Evolutionary conservation across 2,113 vertebrate species (phyloP).

Genomic region (Chlamydotis undulata): DNA sequence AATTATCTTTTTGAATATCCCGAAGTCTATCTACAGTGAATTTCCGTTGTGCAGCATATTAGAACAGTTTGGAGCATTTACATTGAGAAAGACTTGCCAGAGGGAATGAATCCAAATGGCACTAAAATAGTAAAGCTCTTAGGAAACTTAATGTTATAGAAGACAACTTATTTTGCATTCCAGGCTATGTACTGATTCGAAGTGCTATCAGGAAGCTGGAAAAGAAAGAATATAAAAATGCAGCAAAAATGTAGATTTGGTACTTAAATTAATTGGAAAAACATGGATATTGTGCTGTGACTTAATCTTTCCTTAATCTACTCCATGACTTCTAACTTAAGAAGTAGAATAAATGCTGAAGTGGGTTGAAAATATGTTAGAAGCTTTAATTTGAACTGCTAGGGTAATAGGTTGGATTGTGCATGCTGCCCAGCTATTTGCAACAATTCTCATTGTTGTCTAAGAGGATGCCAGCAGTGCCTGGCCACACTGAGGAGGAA

Average conservation of each 20-base stretch:
- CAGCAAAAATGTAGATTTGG: slow-evolving; percentile 4
- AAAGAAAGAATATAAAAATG: background rate
- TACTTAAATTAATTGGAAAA: slow-evolving; percentile 36
- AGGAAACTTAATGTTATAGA: slow-evolving; percentile 29
- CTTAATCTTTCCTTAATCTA: slow-evolving; percentile 13
- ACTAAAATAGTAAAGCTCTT: slow-evolving; percentile 29
- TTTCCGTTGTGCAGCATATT: background rate
- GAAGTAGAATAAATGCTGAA: slow-evolving; percentile 10
- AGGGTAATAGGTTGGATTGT: background rate
- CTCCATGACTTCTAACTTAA: background rate
- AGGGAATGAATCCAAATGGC: slow-evolving; percentile 47
- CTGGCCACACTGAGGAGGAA: background rate
- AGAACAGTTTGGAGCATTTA: slow-evolving; percentile 48
- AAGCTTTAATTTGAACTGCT: slow-evolving; percentile 13
- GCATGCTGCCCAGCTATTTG: background rate
- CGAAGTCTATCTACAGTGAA: background rate
- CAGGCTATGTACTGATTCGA: background rate
- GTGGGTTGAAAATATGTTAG: background rate
- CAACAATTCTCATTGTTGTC: background rate
- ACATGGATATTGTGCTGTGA: background rate
- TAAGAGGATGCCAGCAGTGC: background rate
- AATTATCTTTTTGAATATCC: slow-evolving; percentile 15
- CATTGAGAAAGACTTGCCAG: slow-evolving; percentile 36
- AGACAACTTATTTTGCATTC: slow-evolving; percentile 45
- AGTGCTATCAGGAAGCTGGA: slow-evolving; percentile 13